These are phyloP conservation scores for Ceratotherium simum DNA, from an alignment of 2,113 vertebrate genomes.

Conservation along the genomic window DNA sequence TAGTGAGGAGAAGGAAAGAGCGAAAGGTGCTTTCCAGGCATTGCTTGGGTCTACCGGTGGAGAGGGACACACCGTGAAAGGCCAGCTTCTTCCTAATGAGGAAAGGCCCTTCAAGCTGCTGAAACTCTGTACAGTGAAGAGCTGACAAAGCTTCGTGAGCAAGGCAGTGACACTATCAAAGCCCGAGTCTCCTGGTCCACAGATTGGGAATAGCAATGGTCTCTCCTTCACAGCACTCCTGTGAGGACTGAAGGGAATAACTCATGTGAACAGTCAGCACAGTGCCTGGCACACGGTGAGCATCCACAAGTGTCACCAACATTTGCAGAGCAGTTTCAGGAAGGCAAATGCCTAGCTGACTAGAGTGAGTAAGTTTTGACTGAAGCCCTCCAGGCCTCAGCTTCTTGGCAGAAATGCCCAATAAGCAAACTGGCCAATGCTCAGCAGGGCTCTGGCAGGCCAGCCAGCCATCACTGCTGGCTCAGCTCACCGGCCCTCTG, in stretches of 20 bases:
- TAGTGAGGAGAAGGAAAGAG: neutral
- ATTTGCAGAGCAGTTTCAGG: neutral
- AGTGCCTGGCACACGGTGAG: neutral
- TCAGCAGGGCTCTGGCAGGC: neutral
- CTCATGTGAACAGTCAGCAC: rapidly evolving
- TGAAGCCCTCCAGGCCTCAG: neutral
- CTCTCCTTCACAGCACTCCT: neutral
- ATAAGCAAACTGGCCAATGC: neutral
- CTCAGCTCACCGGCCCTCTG: neutral
- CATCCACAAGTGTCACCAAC: neutral
- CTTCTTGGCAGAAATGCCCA: slow-evolving; percentile 2
- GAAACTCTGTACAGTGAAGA: neutral
- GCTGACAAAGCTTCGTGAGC: neutral
- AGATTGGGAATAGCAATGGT: rapidly evolving
- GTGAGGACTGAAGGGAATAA: neutral
- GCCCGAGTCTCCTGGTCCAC: neutral
- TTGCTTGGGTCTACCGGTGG: neutral
- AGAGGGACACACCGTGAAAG: neutral
- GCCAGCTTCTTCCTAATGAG: neutral
- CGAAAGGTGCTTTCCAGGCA: rapidly evolving
- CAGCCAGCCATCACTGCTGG: neutral
- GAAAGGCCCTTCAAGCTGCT: neutral
- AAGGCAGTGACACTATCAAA: neutral
- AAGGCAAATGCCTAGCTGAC: neutral
- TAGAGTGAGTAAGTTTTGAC: neutral